Evolutionary conservation across 2,797 vertebrate genomes (phyloP).

Genomic region (Cryptoprocta ferox): DNA sequence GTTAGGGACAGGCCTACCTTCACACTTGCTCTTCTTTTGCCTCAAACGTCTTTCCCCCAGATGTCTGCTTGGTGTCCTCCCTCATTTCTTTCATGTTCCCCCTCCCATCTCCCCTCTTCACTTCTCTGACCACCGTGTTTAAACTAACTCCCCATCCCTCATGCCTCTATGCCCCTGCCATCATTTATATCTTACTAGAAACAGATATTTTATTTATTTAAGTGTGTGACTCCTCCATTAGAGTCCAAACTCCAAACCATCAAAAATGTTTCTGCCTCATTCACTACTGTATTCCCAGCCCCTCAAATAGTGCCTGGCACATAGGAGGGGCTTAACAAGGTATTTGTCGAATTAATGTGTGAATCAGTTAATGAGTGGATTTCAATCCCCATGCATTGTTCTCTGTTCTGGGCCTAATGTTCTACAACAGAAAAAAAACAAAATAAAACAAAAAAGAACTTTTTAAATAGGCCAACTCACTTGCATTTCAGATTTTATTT

Average conservation of each 20-base stretch:
- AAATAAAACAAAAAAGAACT: neutral
- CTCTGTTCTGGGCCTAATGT: conserved; percentile 40
- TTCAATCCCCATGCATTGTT: conserved; percentile 18
- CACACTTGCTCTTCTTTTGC: neutral
- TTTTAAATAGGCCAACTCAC: conserved; percentile 52
- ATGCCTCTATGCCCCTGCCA: neutral
- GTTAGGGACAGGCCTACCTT: neutral
- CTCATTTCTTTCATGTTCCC: neutral
- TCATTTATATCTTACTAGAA: conserved; percentile 24
- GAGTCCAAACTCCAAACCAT: conserved; percentile 43
- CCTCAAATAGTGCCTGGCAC: neutral
- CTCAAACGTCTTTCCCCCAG: neutral
- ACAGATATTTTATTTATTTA: conserved; percentile 35
- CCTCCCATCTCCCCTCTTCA: neutral
- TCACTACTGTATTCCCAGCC: neutral
- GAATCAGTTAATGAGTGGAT: conserved; percentile 39
- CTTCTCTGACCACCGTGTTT: neutral
- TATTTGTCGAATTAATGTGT: conserved; percentile 49
- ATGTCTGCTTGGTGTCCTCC: neutral
- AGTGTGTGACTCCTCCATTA: neutral
- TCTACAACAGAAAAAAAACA: conserved; percentile 53
- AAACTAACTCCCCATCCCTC: neutral
- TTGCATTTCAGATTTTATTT: conserved; percentile 51
- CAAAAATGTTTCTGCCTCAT: neutral
- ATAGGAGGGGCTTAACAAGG: neutral